These are phyloP conservation scores for Crossoptilon crossoptilon DNA, from an alignment of 2,797 vertebrate species.

Conservation along the genomic window DNA sequence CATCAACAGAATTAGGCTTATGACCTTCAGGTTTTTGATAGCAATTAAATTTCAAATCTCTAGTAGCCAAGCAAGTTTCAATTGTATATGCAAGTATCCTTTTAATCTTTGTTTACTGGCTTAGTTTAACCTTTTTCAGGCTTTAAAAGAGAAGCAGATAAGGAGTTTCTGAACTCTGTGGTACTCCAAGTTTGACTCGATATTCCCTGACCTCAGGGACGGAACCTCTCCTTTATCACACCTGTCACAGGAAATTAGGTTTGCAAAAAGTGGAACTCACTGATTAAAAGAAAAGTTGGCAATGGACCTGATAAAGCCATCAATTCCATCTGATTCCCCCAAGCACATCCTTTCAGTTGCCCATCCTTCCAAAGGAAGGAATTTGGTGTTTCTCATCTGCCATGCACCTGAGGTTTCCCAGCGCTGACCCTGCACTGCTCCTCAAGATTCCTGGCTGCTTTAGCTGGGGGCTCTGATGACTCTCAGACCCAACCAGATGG, in stretches of 20 bases:
- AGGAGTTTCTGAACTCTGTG: background rate
- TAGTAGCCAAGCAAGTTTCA: background rate
- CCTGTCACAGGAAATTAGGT: background rate
- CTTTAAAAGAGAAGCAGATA: background rate
- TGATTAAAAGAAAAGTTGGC: background rate
- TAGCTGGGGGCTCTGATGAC: constrained; percentile 82
- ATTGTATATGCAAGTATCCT: background rate
- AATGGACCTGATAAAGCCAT: background rate
- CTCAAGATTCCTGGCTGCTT: constrained; percentile 80
- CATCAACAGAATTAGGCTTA: background rate
- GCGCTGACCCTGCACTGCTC: constrained; percentile 83
- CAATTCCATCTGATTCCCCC: background rate
- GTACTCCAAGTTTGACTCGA: background rate
- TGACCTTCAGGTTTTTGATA: background rate
- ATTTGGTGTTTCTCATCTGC: constrained; percentile 75
- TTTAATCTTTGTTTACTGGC: background rate
- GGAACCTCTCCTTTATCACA: background rate
- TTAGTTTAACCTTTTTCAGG: background rate
- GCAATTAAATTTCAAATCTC: background rate
- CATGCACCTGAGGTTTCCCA: constrained; percentile 80
- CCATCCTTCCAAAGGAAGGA: constrained; percentile 81
- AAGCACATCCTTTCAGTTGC: constrained; percentile 52
- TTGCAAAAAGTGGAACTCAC: background rate
- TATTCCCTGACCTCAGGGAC: background rate
- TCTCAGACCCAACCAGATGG: constrained; percentile 79